Base-by-base conservation (phyloP, 2,113 vertebrate species). In the Pelvicachromis taeniatus region DNA sequence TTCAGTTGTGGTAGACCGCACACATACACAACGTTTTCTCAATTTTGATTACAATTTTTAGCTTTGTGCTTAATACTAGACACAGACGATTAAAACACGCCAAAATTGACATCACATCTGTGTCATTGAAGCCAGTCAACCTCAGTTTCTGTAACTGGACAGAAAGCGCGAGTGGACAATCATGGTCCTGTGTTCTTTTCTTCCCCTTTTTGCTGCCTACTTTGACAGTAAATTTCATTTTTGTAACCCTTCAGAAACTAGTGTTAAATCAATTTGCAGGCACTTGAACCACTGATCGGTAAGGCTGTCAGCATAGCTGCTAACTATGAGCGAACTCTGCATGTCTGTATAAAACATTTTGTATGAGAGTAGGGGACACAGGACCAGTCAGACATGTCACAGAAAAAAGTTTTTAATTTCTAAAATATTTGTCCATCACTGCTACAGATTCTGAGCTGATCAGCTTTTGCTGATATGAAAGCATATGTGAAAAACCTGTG, bases 1-100 rank as follows among this genome's bases (percentile, higher is more conserved):
- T 79, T 73, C 73, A 65, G 77, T 63, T 79, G 77, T 4, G 77
- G 33, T 52, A 61, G 85, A 85, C 86, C 86, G 12, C 88, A 92
- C 86, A 90, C 81, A 65, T 3, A 4, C 68, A 21, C 45, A 84
- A 68, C 48, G 23, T 54, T 81, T 9, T 40, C 40, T 14, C n/a
- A 54, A 45, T 29, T 77, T 70, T 23, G 26, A n/a, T 83, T 80
- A 53, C 65, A 70, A 70, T 0, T 9, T 19, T 75, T 75, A 75
- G 42, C 14, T 75, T 4, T n/a, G 2, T 75, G 42, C 16, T 50
- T 75, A 75, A 50, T 75, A 23, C 68, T 3, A 75, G 6, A 50
- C 14, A 13, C 23, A 31, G 42, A 31, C 42, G 1, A 5, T 23
- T 50, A 45, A n/a, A 5, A 0, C 59, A 0, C 33, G 19, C 40